phyloP scores from a whole-genome alignment of 1,140 invertebrate species.

The Micrasema minimum region DNA sequence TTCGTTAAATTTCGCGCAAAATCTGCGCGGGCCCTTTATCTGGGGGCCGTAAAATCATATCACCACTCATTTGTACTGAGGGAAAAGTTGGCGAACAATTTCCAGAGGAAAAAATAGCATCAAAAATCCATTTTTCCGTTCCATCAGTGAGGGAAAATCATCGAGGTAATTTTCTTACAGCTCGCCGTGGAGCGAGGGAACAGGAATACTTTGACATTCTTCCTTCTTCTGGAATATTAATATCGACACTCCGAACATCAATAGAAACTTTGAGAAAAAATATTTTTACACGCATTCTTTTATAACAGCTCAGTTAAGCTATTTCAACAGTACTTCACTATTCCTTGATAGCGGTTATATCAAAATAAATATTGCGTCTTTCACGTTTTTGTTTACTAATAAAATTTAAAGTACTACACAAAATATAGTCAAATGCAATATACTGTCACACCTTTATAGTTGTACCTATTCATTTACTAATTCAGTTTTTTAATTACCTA shows the following conservation, averaged over 20 bases:
- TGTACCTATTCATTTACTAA: background rate
- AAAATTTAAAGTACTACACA: no score
- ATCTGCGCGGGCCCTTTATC: conserved; percentile 39
- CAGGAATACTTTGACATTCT: conserved; percentile 1
- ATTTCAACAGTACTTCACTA: conserved; percentile 1
- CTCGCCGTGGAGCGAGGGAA: background rate
- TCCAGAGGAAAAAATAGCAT: conserved; percentile 51
- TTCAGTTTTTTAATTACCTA: background rate
- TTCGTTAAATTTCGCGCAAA: conserved; percentile 2
- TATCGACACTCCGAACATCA: background rate
- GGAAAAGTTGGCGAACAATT: conserved; percentile 49
- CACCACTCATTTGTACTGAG: conserved; percentile 49
- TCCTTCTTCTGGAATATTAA: background rate
- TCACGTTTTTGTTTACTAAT: no score
- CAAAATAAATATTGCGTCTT: no score
- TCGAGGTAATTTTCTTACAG: conserved; percentile 41
- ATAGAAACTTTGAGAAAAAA: background rate
- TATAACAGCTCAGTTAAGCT: no score
- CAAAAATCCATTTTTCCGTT: conserved; percentile 54
- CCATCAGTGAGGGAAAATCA: conserved; percentile 45
- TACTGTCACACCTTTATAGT: no score
- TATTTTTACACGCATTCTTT: no score
- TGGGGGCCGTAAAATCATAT: conserved; percentile 51
- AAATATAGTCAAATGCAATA: no score
- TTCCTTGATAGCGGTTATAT: no score